Base-by-base conservation (phyloP, 2,113 vertebrate genomes). In the Alethe castanea region DNA sequence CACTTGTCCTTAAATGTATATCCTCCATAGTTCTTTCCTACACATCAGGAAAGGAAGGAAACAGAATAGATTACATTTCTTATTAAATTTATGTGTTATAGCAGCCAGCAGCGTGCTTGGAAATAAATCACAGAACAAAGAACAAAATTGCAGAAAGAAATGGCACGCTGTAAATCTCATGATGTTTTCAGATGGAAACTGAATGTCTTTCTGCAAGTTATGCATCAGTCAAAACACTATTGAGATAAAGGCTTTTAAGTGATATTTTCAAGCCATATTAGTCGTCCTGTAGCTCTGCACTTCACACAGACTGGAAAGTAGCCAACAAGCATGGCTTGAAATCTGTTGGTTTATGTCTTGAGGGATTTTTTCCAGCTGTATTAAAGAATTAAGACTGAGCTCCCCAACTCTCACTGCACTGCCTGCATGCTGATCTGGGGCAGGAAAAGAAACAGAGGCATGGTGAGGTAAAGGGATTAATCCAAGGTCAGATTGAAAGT, bases 301-400 rank as follows among this genome's bases (percentile, higher is more conserved):
- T 95, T 84, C 92, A 67, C 69, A 86, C 31, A 44, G 45, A 70
- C 78, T 95, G 94, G 95, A 95, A 91, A 82, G 77, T 40, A 83
- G 95, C 94, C 95, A 97, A 83, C 78, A 65, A 88, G 79, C 87
- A 70, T 86, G 64, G 85, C 76, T 95, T 93, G 94, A 97, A 97
- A 95, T 91, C 92, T 95, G 90, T 94, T 96, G 93, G 85, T 59
- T 80, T 94, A 80, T 65, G 82, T 94, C 95, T 95, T 89, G 71
- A 66, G 95, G 90, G 92, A 96, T 92, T 97, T 97, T 91, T 94
- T 94, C 90, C 95, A 95, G 88, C 95, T 97, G 90, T 95, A 97
- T 95, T 97, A 95, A 92, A 92, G 92, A 94, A 90, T 94, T 96
- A 95, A 94, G 86, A 90, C 38, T 23, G 29, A 92, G 67, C 59